Percentiles rank a stretch among this genome's conserved stretches.
phyloP scores from a whole-genome alignment of 2,113 vertebrate genomes.

The Stegostoma tigrinum region DNA sequence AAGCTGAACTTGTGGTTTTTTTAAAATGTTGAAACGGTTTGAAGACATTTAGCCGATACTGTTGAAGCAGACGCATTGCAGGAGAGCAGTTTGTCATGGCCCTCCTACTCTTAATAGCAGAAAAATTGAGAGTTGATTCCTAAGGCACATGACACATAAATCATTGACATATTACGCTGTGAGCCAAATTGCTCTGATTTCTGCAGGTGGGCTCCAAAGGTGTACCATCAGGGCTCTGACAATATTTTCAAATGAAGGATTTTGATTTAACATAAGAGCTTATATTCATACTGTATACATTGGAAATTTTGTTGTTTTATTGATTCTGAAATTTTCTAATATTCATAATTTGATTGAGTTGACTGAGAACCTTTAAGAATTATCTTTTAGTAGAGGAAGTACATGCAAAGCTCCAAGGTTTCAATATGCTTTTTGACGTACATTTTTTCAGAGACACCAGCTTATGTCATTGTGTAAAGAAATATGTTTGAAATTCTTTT shows the following conservation, averaged over 20 bases:
- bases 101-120: conserved; percentile 54
- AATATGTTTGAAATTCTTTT: not conserved
- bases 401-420: not conserved
- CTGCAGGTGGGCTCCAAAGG: not conserved
- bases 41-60: conserved; percentile 48
- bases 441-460: not conserved
- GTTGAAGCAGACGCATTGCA: conserved; percentile 46
- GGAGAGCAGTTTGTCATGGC: conserved; percentile 54
- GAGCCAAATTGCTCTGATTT: conserved; percentile 26
- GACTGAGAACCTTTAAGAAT: not conserved
- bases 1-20: conserved; percentile 48
- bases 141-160: conserved; percentile 49
- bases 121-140: conserved; percentile 50
- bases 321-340: conserved; percentile 14
- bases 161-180: conserved; percentile 47
- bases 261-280: conserved; percentile 31
- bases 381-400: conserved; percentile 5
- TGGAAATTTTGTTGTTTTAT: not conserved
- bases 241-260: conserved; percentile 33
- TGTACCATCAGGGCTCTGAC: not conserved
- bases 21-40: conserved; percentile 52
- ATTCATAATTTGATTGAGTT: not conserved
- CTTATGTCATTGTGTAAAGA: not conserved
- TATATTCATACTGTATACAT: not conserved
- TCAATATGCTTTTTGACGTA: not conserved